Evolutionary conservation across 2,888 invertebrate species (phyloP).

Genomic region (Phalera bucephala): DNA sequence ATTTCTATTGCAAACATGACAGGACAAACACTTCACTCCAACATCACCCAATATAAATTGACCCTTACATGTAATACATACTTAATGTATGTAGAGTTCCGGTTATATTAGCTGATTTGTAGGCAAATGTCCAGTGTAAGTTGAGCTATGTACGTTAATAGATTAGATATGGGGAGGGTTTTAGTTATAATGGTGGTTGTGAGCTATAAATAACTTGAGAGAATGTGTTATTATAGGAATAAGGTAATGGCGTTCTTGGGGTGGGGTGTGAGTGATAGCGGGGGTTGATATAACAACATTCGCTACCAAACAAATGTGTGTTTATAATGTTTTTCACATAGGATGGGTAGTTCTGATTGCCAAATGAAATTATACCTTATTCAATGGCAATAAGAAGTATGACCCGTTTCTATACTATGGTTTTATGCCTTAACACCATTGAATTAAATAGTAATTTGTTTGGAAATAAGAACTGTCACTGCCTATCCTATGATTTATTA

Average conservation of each 20-base stretch:
- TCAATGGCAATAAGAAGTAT: too few relatives aligned
- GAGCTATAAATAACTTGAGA: neutral
- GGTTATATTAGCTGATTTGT: neutral
- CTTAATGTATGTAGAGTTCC: neutral
- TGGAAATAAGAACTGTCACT: too few relatives aligned
- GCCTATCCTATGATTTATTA: too few relatives aligned
- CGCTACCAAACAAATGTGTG: too few relatives aligned
- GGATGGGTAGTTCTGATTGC: too few relatives aligned
- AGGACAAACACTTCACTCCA: neutral
- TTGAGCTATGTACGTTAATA: neutral
- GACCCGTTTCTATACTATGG: too few relatives aligned
- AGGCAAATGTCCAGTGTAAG: neutral
- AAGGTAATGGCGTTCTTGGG: neutral
- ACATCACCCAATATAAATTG: neutral
- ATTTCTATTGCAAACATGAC: neutral
- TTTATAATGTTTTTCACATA: too few relatives aligned
- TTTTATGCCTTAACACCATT: too few relatives aligned
- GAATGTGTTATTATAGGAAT: neutral
- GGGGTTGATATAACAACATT: too few relatives aligned
- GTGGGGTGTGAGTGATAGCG: neutral
- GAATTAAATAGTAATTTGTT: neutral
- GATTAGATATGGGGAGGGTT: neutral
- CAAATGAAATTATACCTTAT: too few relatives aligned
- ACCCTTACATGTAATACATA: neutral
- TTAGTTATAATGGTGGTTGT: neutral